phyloP scores from a whole-genome alignment of 2,888 invertebrate genomes.

The Halictus ligatus region DNA sequence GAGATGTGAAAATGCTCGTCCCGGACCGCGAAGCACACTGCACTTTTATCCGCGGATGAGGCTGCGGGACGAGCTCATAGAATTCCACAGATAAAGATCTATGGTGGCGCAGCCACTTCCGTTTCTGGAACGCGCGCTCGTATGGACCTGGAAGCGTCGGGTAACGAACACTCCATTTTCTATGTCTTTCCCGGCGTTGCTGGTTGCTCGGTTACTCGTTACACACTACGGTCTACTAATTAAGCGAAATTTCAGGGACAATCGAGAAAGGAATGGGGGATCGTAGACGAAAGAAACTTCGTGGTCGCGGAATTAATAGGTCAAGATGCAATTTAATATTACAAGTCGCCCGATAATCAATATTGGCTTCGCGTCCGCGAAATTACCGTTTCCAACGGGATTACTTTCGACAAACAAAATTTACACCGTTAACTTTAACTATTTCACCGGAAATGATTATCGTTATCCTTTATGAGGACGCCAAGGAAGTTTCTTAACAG shows the following conservation, averaged over 20 bases:
- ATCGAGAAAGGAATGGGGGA: neutral
- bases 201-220: neutral
- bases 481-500: neutral
- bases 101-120: neutral
- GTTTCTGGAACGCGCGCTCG: constrained; percentile 4
- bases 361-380: neutral
- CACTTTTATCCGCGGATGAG: constrained; percentile 18
- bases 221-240: constrained; percentile 10
- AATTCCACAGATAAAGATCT: constrained; percentile 32
- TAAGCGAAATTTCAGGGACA: neutral
- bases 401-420: neutral
- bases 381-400: neutral
- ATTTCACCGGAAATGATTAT: neutral
- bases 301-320: neutral
- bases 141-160: constrained; percentile 1
- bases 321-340: neutral
- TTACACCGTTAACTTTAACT: neutral
- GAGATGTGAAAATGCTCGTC: constrained; percentile 14
- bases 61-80: constrained; percentile 10
- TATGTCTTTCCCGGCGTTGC: neutral
- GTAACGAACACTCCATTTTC: constrained; percentile 31
- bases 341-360: neutral
- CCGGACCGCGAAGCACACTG: neutral
- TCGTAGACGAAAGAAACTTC: neutral
- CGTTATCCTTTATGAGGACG: neutral